Percentiles rank a stretch among this genome's conserved stretches.
These are phyloP conservation scores for Paralichthys olivaceus DNA, from an alignment of 2,113 vertebrate genomes.

Conservation along the genomic window DNA sequence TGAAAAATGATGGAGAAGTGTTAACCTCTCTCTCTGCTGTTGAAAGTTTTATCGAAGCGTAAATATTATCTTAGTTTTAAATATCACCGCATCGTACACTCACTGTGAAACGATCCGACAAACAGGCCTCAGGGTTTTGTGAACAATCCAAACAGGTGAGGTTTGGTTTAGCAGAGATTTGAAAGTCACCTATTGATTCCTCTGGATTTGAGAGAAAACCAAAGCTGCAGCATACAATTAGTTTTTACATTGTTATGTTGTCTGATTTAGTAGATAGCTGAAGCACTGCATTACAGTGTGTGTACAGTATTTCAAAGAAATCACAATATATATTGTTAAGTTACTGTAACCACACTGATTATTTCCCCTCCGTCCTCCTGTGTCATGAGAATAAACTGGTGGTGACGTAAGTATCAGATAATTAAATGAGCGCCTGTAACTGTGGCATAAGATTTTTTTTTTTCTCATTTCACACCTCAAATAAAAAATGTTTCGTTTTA, in stretches of 20 bases:
- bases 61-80: neutral
- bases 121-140: slow-evolving; percentile 8
- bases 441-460: too few relatives aligned
- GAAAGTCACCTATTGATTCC: neutral
- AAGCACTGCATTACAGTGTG: too few relatives aligned
- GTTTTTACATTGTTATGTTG: too few relatives aligned
- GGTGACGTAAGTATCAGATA: too few relatives aligned
- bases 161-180: neutral
- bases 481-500: neutral
- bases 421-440: too few relatives aligned
- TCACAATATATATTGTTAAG: neutral
- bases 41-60: neutral
- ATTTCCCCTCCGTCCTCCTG: neutral
- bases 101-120: neutral
- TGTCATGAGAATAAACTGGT: neutral
- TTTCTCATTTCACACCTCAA: too few relatives aligned
- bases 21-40: neutral
- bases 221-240: too few relatives aligned
- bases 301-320: too few relatives aligned
- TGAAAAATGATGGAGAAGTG: neutral
- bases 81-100: neutral
- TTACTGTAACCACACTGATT: neutral
- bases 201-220: neutral
- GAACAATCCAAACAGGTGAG: neutral
- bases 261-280: too few relatives aligned